Percentiles rank a stretch among this genome's conserved stretches.
phyloP scores from a whole-genome alignment of 1,140 invertebrate species.

The Drosophila rhopaloa region DNA sequence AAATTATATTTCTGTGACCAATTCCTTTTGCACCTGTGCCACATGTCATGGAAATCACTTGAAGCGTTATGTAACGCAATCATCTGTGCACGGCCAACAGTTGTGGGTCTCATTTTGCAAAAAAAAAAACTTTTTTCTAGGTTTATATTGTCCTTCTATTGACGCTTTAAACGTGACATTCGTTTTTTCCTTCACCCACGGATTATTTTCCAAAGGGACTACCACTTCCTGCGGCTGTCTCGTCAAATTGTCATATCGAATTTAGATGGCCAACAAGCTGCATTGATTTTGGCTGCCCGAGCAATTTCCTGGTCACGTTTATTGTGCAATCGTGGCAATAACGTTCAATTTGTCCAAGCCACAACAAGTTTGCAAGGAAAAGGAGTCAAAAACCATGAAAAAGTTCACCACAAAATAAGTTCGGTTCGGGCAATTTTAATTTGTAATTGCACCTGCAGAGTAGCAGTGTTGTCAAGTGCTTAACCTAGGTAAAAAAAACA shows the following conservation, averaged over 20 bases:
- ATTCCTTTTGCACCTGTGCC: conserved; percentile 5
- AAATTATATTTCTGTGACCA: neutral
- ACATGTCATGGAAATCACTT: conserved; percentile 9
- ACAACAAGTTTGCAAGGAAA: conserved; percentile 1
- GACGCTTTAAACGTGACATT: conserved; percentile 1
- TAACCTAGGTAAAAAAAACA: too few species aligned
- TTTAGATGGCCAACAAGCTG: conserved; percentile 46
- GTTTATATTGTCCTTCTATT: neutral
- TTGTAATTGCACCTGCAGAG: conserved; percentile 5
- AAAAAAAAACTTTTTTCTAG: conserved; percentile 2
- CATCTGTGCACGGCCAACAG: conserved; percentile 24
- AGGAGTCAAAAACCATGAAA: conserved; percentile 12
- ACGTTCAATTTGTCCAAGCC: conserved; percentile 61
- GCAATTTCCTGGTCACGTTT: conserved; percentile 33
- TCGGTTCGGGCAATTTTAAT: conserved; percentile 58
- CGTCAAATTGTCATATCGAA: conserved; percentile 59
- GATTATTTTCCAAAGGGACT: conserved; percentile 1
- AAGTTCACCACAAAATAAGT: conserved; percentile 23
- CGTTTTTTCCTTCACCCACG: conserved; percentile 10
- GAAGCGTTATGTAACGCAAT: conserved; percentile 30
- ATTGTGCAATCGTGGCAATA: conserved; percentile 60
- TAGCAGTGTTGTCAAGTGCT: neutral
- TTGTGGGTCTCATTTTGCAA: conserved; percentile 9
- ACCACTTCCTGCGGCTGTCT: conserved; percentile 11
- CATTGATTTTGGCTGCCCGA: conserved; percentile 41